Base-by-base conservation (phyloP, 2,888 invertebrate species). In the Thymelicus lineola region DNA sequence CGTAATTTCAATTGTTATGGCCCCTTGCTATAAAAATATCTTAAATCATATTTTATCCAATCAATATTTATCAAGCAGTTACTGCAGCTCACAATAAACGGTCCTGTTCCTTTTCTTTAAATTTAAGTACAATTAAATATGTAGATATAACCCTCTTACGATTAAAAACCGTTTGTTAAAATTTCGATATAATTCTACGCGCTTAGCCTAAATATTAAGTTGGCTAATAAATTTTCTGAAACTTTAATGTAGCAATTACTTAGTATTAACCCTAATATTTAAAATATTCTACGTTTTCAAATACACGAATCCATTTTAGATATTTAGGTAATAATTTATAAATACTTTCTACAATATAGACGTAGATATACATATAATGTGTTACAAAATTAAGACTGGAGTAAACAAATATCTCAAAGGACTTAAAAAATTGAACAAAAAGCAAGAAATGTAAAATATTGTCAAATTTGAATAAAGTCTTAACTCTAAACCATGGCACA, bases 401-500 rank as follows among this genome's bases (percentile, higher is more conserved):
- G 50, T 64, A 50, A 70, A 50, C 50, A 50, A 59, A n/a, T 58
- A 63, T 17, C 20, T 57, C 38, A 48, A 59, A 64, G 46, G 64
- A 50, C 58, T 5, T 61, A 70, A 70, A 55, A 62, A 63, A 65
- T 62, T 70, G 15, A 58, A 53, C 53, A 38, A 66, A 57, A 73
- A 66, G 46, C 64, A 61, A 77, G 72, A 80, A 82, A 82, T 82
- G 75, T 82, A 85, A 87, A 84, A 90, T 91, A 91, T 91, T 93
- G 90, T 91, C 90, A 77, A 89, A 87, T 89, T 86, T 82, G 78
- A 82, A 87, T 87, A 76, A 85, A 87, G 82, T 91, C 89, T 93
- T 90, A 84, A 85, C 75, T 79, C 89, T 90, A 91, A 87, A 89
- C 78, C 86, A 93, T 93, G 93, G 92, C 93, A 93, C 93, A 86